These are phyloP conservation scores for Hypena proboscidalis DNA, from an alignment of 2,888 invertebrate species.

Conservation along the genomic window DNA sequence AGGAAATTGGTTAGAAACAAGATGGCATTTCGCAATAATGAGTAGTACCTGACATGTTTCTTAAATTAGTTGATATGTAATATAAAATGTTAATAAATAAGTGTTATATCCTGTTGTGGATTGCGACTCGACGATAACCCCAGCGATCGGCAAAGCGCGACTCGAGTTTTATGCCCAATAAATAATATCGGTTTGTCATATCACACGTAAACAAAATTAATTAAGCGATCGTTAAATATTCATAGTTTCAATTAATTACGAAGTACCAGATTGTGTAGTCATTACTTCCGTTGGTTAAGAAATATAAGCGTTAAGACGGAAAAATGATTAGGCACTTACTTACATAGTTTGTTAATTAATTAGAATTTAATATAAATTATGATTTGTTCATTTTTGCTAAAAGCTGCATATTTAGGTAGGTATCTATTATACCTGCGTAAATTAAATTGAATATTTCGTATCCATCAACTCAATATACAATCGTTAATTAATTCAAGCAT, in stretches of 20 bases:
- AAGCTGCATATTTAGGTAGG: too few species aligned
- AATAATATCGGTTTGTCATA: conserved; percentile 5
- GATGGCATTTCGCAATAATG: not conserved
- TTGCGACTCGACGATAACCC: conserved; percentile 17
- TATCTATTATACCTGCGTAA: too few species aligned
- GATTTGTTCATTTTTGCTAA: too few species aligned
- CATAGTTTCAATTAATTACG: not conserved
- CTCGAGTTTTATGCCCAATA: conserved; percentile 9
- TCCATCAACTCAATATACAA: too few species aligned
- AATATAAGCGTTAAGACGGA: too few species aligned
- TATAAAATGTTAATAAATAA: conserved; percentile 25
- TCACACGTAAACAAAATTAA: conserved; percentile 2
- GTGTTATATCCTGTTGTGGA: conserved; percentile 12
- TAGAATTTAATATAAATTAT: too few species aligned
- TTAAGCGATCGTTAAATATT: not conserved
- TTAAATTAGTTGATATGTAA: not conserved
- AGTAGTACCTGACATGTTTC: not conserved
- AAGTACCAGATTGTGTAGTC: too few species aligned
- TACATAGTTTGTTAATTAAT: too few species aligned
- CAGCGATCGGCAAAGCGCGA: conserved; percentile 7
- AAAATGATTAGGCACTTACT: too few species aligned
- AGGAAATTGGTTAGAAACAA: not conserved
- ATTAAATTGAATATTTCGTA: too few species aligned
- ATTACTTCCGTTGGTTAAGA: too few species aligned
- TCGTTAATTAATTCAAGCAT: too few species aligned